phyloP scores from a whole-genome alignment of 2,113 vertebrate genomes.

The Lamprotornis superbus region DNA sequence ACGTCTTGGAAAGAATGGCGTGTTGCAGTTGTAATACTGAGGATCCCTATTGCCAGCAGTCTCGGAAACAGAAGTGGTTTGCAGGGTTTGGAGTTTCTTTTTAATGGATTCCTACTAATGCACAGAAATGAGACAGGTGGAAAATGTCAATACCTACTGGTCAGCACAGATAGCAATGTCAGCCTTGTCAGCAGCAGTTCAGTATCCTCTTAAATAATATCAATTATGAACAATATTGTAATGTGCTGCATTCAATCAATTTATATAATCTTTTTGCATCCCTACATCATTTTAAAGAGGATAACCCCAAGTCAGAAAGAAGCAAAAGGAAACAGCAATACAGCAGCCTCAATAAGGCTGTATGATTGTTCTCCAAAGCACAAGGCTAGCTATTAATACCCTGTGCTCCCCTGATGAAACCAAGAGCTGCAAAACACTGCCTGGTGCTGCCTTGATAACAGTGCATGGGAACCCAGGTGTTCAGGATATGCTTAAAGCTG shows the following conservation, averaged over 20 bases:
- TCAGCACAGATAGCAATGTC: background rate
- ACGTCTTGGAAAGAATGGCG: rapidly evolving
- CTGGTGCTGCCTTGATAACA: background rate
- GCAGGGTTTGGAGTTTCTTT: background rate
- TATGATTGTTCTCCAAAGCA: background rate
- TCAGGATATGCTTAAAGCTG: background rate
- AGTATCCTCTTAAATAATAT: background rate
- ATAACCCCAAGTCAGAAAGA: background rate
- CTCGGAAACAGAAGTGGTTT: background rate
- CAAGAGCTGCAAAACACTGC: background rate
- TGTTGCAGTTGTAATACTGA: rapidly evolving
- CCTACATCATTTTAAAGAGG: background rate
- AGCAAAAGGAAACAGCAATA: background rate
- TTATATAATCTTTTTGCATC: background rate
- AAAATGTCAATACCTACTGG: background rate
- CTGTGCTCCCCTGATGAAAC: background rate
- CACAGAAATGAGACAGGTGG: background rate
- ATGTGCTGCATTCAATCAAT: background rate
- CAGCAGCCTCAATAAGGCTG: background rate
- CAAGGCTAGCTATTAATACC: background rate
- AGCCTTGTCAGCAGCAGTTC: background rate
- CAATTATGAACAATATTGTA: background rate
- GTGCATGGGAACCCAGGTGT: background rate
- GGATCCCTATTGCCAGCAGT: background rate
- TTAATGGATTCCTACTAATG: background rate